Conservation (phyloP, 2,113 vertebrate genomes). For the Acanthisitta chloris region DNA sequence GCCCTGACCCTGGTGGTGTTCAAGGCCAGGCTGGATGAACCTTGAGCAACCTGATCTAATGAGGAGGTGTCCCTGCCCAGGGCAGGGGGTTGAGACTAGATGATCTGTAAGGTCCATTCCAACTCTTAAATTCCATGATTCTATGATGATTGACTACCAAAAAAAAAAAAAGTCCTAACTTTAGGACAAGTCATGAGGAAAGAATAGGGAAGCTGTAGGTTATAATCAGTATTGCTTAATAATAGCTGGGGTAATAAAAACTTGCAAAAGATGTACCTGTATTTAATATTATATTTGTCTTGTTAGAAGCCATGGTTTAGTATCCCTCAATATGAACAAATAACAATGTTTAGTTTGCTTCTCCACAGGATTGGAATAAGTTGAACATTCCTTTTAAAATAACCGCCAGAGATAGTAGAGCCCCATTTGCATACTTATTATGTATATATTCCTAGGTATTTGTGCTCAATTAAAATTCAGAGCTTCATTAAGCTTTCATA, state of each 20-base stretch:
- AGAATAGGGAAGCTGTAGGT: neutral
- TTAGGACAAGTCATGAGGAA: neutral
- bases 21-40: too few species aligned
- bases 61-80: too few species aligned
- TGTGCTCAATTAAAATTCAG: neutral
- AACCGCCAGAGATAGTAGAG: neutral
- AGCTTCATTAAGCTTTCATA: neutral
- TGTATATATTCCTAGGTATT: neutral
- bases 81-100: too few species aligned
- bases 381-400: neutral
- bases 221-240: neutral
- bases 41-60: too few species aligned
- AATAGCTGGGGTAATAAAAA: neutral
- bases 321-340: neutral
- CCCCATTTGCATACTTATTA: neutral
- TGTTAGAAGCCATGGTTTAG: neutral
- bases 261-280: neutral
- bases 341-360: neutral
- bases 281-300: neutral
- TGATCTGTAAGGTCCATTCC: too few species aligned
- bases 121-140: too few species aligned
- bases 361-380: neutral
- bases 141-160: too few species aligned
- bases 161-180: neutral
- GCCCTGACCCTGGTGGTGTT: too few species aligned